Base-by-base conservation (phyloP, 1,140 invertebrate genomes). In the Drosophila nigrodunni region DNA sequence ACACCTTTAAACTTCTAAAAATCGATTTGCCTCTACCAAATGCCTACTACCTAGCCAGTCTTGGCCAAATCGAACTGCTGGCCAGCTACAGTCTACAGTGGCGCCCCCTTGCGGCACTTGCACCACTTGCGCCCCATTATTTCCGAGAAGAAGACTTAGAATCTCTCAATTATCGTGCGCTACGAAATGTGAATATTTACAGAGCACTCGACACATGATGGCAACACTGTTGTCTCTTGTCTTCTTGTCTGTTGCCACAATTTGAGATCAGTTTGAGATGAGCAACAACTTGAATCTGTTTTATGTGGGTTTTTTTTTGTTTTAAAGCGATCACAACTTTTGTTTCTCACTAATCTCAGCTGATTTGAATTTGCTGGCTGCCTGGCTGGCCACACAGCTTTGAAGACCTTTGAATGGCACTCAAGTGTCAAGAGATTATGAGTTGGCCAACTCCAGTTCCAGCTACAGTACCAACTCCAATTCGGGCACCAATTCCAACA, bases 141-240 rank as follows among this genome's bases (percentile, higher is more conserved):
- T 77, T 74, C 75, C 71, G 52, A 69, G 75, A 77, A 77, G 58
- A 75, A 49, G 65, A 49, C 66, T 68, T 57, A 69, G 75, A 74
- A 80, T 77, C 75, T 74, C 78, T 80, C 78, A 80, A 80, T 80
- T 80, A 80, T 80, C 77, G 54, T 54, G 44, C 57, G 41, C 80
- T 72, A 50, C 76, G 49, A 7, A 70, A 71, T 67, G 39, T 64
- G 83, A 68, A 72, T 90, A 83, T 90, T 90, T 90, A 78, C 88
- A 64, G 50, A 91, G 74, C 88, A 91, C 88, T 91, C 72, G 34
- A 88, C 35, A 59, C 65, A 39, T 91, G 88, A 91, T 91, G 80
- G 88, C 73, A 76, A 72, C 74, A 79, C 59, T 57, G 60, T 37
- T 47, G 54, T 60, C 25, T 30, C 4, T 30, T 30, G 25, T 30